A percentile compares a stretch with the other conserved stretches of the same genome.
Evolutionary conservation across 2,888 invertebrate genomes (phyloP).

Genomic region (Drosophila fungiperda): DNA sequence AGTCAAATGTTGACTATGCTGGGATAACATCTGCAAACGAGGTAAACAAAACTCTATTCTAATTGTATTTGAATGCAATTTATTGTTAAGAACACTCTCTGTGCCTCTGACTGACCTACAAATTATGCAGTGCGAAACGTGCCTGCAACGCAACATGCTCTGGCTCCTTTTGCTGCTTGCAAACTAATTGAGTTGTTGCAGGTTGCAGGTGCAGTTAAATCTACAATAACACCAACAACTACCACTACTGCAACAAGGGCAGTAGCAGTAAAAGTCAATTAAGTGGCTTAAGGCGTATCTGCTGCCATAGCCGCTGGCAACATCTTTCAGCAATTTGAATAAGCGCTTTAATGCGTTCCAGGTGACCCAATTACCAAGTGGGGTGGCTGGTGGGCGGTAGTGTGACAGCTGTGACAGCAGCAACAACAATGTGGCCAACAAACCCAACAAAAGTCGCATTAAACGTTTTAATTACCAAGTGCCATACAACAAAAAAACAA

Average conservation of each 20-base stretch:
- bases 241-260: conserved; percentile 25
- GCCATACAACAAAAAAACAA: conserved; percentile 22
- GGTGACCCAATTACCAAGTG: conserved; percentile 64
- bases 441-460: conserved; percentile 61
- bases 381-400: neutral
- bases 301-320: conserved; percentile 42
- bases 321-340: conserved; percentile 69
- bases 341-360: conserved; percentile 63
- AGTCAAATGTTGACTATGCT: conserved; percentile 11
- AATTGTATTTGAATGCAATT: conserved; percentile 65
- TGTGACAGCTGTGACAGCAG: conserved; percentile 9
- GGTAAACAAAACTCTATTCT: conserved; percentile 31
- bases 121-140: conserved; percentile 68
- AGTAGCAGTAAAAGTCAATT: conserved; percentile 64
- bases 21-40: conserved; percentile 10
- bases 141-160: conserved; percentile 26
- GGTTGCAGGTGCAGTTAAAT: conserved; percentile 29
- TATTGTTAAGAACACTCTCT: conserved; percentile 46
- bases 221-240: conserved; percentile 6
- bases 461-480: conserved; percentile 74
- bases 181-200: conserved; percentile 69
- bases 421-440: conserved; percentile 17
- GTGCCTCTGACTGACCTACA: conserved; percentile 55
- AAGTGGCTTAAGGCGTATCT: conserved; percentile 55
- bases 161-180: conserved; percentile 2